Conservation (phyloP, 2,113 vertebrate genomes). For the Esox niger region DNA sequence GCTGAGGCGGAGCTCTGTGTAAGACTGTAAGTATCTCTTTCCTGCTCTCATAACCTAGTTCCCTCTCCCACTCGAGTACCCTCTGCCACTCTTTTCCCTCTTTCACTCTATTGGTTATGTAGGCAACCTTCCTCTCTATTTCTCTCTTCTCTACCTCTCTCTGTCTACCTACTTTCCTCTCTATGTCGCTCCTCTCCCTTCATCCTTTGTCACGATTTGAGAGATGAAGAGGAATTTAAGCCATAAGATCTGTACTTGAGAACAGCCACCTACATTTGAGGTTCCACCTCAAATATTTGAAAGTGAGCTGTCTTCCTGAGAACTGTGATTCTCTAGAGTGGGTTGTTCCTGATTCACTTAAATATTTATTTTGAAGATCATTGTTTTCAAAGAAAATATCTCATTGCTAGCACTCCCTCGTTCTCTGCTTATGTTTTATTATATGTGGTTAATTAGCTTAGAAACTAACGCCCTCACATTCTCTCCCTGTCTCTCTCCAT, state of each 20-base stretch:
- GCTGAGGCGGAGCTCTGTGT: conserved; percentile 97
- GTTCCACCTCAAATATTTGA: neutral
- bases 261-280: neutral
- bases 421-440: neutral
- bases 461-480: neutral
- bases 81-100: neutral
- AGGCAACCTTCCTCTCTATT: neutral
- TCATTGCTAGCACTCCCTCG: neutral
- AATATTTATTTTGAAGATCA: neutral
- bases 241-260: neutral
- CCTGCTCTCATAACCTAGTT: neutral
- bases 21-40: conserved; percentile 93
- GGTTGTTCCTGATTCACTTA: neutral
- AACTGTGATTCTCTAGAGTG: neutral
- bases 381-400: neutral
- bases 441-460: neutral
- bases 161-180: neutral
- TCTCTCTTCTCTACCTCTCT: neutral
- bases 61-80: neutral
- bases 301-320: neutral
- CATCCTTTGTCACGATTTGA: neutral
- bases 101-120: neutral
- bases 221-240: neutral
- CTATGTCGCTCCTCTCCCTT: neutral
- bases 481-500: neutral